Evolutionary conservation across 1,140 invertebrate genomes (phyloP), one percentile per base, ranked within the genome.

Genomic region (Eubasilissa regina): DNA sequence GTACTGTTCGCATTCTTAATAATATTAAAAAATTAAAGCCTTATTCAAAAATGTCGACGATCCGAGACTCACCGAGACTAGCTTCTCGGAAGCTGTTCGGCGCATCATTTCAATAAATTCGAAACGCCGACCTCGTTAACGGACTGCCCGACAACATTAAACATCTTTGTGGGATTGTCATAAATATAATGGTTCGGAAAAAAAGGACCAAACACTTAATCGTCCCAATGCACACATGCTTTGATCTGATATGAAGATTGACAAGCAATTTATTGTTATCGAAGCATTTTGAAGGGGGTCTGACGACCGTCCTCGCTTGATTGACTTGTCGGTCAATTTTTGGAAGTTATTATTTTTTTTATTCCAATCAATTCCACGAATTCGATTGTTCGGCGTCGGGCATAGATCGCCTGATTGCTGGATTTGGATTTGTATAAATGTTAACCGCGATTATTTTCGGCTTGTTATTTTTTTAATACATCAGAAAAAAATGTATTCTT

Each of bases 261-360:
- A 81, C 80, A 75, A 73, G 76, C 73, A 15, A 76, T 76, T 81
- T 81, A 81, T 81, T 81, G 75, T 81, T 81, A 81, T 81, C 75
- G 43, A 73, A 64, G 68, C 48, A 75, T 78, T 77, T 81, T 77
- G 75, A 77, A 77, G 68, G 79, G 75, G 79, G 74, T 80, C 74
- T 43, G 60, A 25, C 47, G 70, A 75, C 56, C 70, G 70, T 79
- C 60, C 72, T 74, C 62, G 45, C 58, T 43, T 79, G 78, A 79
- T 79, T 79, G 78, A 79, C 78, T 79, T 79, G 78, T 79, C 70
- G 78, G 72, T 79, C 55, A 74, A 79, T 79, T 79, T 53, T 60
- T 43, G 43, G 77, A 72, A 47, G 77, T 55, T 72, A 64, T 35
- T 78, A 25, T 79, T 45, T 75, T 73, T 72, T 15, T 44, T 43